phyloP scores from a whole-genome alignment of 2,797 vertebrate species.

The Squalus acanthias region DNA sequence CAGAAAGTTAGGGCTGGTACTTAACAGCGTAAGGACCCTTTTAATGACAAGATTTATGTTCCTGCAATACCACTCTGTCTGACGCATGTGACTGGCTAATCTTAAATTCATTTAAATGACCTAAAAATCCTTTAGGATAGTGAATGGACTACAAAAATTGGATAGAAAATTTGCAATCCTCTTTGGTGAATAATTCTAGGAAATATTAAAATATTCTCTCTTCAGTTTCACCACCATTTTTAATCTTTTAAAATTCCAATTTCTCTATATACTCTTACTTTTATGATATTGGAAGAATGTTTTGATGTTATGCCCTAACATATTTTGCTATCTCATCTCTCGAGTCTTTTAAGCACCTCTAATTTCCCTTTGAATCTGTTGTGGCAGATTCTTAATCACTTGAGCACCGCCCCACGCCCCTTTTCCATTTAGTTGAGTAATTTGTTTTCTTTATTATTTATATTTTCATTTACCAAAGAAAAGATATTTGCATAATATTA shows the following conservation, averaged over 20 bases:
- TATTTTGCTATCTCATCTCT: not conserved
- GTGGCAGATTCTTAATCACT: not conserved
- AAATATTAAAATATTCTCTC: not conserved
- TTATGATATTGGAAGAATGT: not conserved
- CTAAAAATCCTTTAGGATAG: not conserved
- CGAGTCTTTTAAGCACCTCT: not conserved
- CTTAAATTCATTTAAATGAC: not conserved
- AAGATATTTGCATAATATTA: not conserved
- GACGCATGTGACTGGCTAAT: not conserved
- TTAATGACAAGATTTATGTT: too few relatives aligned
- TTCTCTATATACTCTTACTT: not conserved
- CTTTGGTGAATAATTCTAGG: not conserved
- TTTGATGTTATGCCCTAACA: not conserved
- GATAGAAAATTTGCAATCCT: not conserved
- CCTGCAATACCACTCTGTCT: not conserved
- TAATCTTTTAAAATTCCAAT: not conserved
- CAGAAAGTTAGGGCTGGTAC: too few relatives aligned
- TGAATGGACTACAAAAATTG: not conserved
- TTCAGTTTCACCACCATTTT: not conserved
- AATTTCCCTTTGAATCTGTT: not conserved
- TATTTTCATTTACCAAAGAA: not conserved
- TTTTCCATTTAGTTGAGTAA: too few relatives aligned
- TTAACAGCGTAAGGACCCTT: too few relatives aligned
- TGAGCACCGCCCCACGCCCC: not conserved
- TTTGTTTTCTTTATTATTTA: not conserved